Conservation (phyloP, 2,888 invertebrate species). For the Acronicta alni region DNA sequence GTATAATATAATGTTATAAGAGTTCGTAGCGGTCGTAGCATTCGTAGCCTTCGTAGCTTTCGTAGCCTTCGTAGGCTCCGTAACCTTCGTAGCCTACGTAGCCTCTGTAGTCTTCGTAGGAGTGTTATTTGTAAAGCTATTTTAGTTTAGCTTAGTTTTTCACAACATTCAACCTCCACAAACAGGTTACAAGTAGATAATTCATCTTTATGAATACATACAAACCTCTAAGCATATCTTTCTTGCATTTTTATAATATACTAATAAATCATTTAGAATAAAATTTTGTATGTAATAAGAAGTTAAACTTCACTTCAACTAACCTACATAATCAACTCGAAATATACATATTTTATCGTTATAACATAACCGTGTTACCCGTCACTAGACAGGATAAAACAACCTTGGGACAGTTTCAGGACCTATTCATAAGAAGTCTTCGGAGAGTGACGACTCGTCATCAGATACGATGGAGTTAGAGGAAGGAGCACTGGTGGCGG, state of each 20-base stretch:
- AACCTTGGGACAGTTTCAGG: slow-evolving; percentile 88
- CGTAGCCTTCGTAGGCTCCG: not conserved
- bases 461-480: slow-evolving; percentile 98
- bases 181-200: no score
- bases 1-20: no score
- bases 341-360: not conserved
- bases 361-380: not conserved
- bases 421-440: slow-evolving; percentile 96
- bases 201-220: no score
- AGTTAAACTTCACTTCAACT: not conserved
- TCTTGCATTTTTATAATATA: no score
- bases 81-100: not conserved
- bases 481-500: slow-evolving; percentile 93
- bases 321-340: not conserved
- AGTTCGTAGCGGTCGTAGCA: not conserved
- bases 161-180: no score
- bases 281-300: not conserved
- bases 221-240: no score
- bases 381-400: slow-evolving; percentile 11
- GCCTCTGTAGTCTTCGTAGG: not conserved
- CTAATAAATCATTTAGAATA: no score
- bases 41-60: not conserved
- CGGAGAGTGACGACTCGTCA: slow-evolving; percentile 94
- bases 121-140: not conserved
- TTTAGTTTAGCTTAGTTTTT: not conserved